Base-by-base conservation (phyloP, 2,113 vertebrate genomes). In the Pachycephala philippinensis region DNA sequence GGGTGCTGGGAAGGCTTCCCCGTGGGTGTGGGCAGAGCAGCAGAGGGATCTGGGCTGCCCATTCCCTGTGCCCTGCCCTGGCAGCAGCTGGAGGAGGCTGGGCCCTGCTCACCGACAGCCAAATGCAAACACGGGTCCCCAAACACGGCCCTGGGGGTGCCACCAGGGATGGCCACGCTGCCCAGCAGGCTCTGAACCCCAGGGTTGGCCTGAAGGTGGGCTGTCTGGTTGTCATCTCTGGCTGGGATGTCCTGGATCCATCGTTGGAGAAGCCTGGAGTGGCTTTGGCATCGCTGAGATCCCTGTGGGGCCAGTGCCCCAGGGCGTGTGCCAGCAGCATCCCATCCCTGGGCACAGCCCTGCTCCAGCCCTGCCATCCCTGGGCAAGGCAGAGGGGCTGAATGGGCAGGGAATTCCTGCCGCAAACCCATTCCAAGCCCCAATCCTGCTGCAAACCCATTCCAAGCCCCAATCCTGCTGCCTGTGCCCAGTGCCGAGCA, bases 401-500 rank as follows among this genome's bases (percentile, higher is more conserved):
- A 2, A 21, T 1, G 21, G 19, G 22, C 17, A 42, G 22, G 15
- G n/a, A 44, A 3, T 2, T 85, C 12, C 53, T 63, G 59, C 45
- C 70, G 71, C 33, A 86, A 68, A 53, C 15, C 22, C 60, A 14
- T 16, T 11, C 52, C 31, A 59, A 54, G 11, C 16, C 37, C 71
- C 63, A n/a, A 15, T 12, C 30, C 39, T 63, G 59, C 45, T 74
- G 71, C 33, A 86, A 68, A 53, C 15, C 22, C 60, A 14, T 16
- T 11, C 52, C 31, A 59, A 54, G 11, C 16, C 37, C 71, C 63
- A n/a, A 15, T 12, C 30, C 39, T 39, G 44, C 63, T 44, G 54
- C 9, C 2, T 0, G 2, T n/a, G 18, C 5, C 24, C 15, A 0
- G 1, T 14, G 47, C 27, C 35, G 20, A 11, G 20, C 0, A 0